Evolutionary conservation across 2,113 vertebrate species (phyloP).

Genomic region (Silurus asotus): DNA sequence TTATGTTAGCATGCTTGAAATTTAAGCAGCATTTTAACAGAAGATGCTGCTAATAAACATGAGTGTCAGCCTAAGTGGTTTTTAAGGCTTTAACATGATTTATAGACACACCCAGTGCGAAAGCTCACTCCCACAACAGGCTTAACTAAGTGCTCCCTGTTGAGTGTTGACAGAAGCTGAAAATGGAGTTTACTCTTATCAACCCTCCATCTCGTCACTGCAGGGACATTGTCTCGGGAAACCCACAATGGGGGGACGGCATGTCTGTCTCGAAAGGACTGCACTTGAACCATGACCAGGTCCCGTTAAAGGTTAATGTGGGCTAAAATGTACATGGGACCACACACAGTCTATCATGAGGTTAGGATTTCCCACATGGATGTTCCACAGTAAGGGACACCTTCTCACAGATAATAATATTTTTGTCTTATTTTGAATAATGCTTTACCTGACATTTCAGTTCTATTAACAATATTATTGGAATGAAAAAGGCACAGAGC

Average conservation of each 20-base stretch:
- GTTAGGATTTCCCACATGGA: neutral
- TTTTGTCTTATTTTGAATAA: neutral
- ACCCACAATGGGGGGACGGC: slow-evolving; percentile 12
- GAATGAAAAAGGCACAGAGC: neutral
- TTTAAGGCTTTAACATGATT: slow-evolving; percentile 10
- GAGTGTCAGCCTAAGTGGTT: neutral
- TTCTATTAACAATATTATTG: neutral
- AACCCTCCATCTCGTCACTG: slow-evolving; percentile 33
- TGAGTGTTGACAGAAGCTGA: slow-evolving; percentile 28
- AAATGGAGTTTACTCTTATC: slow-evolving; percentile 39
- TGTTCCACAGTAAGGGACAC: neutral
- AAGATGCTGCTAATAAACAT: neutral
- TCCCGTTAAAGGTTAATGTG: slow-evolving; percentile 42
- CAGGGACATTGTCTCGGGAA: slow-evolving; percentile 22
- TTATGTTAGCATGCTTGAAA: neutral
- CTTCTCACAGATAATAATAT: neutral
- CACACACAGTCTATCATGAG: slow-evolving; percentile 14
- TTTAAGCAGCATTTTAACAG: slow-evolving; percentile 7
- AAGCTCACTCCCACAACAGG: slow-evolving; percentile 19
- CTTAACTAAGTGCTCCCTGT: slow-evolving; percentile 32
- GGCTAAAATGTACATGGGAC: slow-evolving; percentile 28
- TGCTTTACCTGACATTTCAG: neutral
- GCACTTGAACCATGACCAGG: slow-evolving; percentile 43
- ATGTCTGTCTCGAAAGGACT: slow-evolving; percentile 19
- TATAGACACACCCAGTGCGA: slow-evolving; percentile 23